phyloP scores from a whole-genome alignment of 2,888 invertebrate species.

The Chrysodeixis includens region DNA sequence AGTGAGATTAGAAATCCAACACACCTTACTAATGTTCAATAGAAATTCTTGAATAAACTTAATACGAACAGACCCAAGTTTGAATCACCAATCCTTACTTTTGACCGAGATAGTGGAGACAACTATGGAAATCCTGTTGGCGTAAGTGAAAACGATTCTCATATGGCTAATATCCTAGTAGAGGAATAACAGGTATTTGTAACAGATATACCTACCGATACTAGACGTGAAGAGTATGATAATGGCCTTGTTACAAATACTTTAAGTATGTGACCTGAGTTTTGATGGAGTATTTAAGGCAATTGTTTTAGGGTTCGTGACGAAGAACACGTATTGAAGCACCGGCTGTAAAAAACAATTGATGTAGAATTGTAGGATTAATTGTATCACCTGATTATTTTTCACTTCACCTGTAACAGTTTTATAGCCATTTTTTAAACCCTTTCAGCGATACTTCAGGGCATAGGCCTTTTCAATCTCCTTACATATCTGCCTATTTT shows the following conservation, averaged over 20 bases:
- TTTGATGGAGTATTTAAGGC: conserved; percentile 17
- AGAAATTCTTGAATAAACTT: conserved; percentile 2
- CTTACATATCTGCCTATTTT: too few relatives aligned
- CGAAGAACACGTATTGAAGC: not conserved
- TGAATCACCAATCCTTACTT: not conserved
- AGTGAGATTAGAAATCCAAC: not conserved
- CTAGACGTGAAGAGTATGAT: conserved; percentile 45
- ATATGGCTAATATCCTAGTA: conserved; percentile 23
- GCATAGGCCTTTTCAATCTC: too few relatives aligned
- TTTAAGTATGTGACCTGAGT: conserved; percentile 37
- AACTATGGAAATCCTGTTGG: not conserved
- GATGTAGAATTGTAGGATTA: too few relatives aligned
- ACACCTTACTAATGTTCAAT: not conserved
- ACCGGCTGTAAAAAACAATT: too few relatives aligned
- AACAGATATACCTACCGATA: conserved; percentile 6
- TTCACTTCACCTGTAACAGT: too few relatives aligned
- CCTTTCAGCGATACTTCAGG: too few relatives aligned
- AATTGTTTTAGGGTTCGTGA: conserved; percentile 10
- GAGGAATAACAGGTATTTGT: conserved; percentile 28
- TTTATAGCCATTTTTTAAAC: too few relatives aligned
- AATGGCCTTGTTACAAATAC: conserved; percentile 55
- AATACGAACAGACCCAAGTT: not conserved
- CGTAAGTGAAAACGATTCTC: conserved; percentile 42
- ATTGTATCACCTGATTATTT: too few relatives aligned
- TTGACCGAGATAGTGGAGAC: not conserved